Evolutionary conservation across 1,140 invertebrate species (phyloP).

Genomic region (Meteorus sp.): DNA sequence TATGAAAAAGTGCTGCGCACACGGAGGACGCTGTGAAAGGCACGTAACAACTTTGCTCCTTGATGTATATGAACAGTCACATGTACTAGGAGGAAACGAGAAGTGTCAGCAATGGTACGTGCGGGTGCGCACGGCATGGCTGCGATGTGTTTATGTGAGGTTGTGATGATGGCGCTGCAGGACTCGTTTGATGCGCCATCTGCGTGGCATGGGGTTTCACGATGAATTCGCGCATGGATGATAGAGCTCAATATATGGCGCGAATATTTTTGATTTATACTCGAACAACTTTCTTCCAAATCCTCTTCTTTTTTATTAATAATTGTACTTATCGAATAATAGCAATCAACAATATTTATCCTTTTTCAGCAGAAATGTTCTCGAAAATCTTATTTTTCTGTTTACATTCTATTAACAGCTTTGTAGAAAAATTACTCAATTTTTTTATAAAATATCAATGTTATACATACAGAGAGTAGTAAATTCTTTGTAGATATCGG

Average conservation of each 20-base stretch:
- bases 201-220: no score
- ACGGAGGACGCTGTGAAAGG: neutral
- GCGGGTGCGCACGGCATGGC: neutral
- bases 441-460: slow-evolving; percentile 3
- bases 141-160: neutral
- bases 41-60: neutral
- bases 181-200: no score
- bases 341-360: neutral
- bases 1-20: neutral
- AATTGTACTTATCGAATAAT: no score
- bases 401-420: neutral
- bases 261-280: no score
- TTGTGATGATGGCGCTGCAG: no score
- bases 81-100: neutral
- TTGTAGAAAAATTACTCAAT: slow-evolving; percentile 8
- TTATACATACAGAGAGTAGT: neutral
- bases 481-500: no score
- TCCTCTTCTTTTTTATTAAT: no score
- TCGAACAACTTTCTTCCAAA: no score
- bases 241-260: no score
- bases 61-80: neutral
- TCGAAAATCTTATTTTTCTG: slow-evolving; percentile 1
- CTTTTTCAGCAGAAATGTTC: neutral
- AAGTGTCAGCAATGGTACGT: neutral
- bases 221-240: no score